These are phyloP conservation scores for Lepilemur septentrionalis DNA, from an alignment of 2,797 vertebrate genomes.

Conservation along the genomic window DNA sequence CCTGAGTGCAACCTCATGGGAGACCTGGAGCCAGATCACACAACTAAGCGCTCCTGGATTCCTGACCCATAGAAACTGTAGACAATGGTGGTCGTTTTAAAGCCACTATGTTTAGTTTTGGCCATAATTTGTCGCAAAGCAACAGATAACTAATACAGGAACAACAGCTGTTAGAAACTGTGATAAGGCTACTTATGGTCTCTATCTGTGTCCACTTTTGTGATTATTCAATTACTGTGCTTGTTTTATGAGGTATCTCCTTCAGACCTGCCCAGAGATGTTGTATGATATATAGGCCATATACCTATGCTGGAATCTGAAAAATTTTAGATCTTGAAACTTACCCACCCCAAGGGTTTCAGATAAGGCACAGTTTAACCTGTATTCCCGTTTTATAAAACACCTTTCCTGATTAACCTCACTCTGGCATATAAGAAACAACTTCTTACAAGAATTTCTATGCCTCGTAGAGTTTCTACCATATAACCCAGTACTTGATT, in stretches of 20 bases:
- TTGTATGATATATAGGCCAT: neutral
- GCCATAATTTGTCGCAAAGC: neutral
- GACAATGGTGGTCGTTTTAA: neutral
- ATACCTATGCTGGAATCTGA: neutral
- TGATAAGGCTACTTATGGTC: neutral
- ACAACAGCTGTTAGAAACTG: neutral
- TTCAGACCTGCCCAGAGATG: neutral
- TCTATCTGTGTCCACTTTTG: neutral
- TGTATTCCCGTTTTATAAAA: constrained; percentile 1
- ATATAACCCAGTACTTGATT: neutral
- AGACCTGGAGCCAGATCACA: neutral
- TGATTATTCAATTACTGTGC: neutral
- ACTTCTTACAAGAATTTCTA: constrained; percentile 13
- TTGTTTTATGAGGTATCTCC: neutral
- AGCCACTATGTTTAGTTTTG: neutral
- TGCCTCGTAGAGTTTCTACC: neutral
- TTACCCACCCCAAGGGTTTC: neutral
- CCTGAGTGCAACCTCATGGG: neutral
- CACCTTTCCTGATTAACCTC: neutral
- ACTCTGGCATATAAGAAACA: neutral
- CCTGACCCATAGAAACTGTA: neutral
- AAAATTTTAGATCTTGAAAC: neutral
- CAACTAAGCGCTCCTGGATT: neutral
- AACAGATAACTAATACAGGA: neutral
- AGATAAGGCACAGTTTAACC: neutral